Base-by-base conservation (phyloP, 2,888 invertebrate species). In the Cactoblastis cactorum region DNA sequence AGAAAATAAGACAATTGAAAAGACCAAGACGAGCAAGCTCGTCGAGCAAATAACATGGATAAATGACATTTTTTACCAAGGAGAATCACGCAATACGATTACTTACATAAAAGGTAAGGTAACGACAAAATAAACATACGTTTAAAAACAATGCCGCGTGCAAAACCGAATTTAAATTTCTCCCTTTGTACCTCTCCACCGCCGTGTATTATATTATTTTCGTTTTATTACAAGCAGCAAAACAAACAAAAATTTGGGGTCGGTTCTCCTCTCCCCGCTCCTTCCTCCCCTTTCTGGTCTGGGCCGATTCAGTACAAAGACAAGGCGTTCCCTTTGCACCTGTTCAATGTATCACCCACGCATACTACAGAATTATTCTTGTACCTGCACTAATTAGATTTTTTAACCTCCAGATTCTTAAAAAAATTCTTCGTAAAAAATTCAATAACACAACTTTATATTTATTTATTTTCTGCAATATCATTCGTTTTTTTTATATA, bases 161-260 rank as follows among this genome's bases (percentile, higher is more conserved):
- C 65, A 61, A 66, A 76, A 73, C 60, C 58, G 64, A 71, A 75
- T 80, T 74, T 70, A 67, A 74, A 74, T 74, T 67, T 73, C 72
- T 69, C 67, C 65, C 71, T 75, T 79, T 78, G 71, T 76, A 62
- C 65, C 55, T 63, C 63, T 55, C 66, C 62, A 60, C 58, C 68
- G 59, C 58, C 59, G 61, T 65, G 65, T 74, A 70, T 75, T 71
- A 71, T 77, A 66, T n/a, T n/a, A n/a, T 75, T 74, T 76, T 67
- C 65, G 62, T 79, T 78, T 77, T 77, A 80, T 73, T 77, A 77
- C 75, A 76, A 72, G 63, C 65, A 65, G 70, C 68, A 75, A 74
- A 78, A 74, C 67, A 77, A 77, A 75, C 68, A 76, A 73, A 74
- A 70, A 69, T 63, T 63, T 65, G 52, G 57, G 60, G 56, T 55